A percentile compares a stretch with the other conserved stretches of the same genome.
Conservation (phyloP, 2,113 vertebrate genomes). For the Menidia beryllina region DNA sequence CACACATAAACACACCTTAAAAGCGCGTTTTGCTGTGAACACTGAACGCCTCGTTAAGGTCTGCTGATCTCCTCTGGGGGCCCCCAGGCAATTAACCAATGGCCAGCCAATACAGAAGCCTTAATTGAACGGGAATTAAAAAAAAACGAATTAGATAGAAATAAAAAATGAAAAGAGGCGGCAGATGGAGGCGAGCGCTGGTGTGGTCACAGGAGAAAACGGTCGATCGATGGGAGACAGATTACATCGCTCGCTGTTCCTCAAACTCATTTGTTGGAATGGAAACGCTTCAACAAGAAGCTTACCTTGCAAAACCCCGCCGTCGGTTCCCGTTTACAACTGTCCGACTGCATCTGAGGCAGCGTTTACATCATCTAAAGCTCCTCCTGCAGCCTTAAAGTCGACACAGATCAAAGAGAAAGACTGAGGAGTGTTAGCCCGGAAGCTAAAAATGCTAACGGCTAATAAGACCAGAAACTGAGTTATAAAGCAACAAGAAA, state of each 20-base stretch:
- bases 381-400: neutral
- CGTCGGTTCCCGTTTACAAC: too few species aligned
- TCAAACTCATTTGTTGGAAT: constrained; percentile 67
- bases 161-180: constrained; percentile 57
- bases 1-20: neutral
- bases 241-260: constrained; percentile 68
- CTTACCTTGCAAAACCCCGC: constrained; percentile 27
- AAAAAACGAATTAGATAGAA: constrained; percentile 53
- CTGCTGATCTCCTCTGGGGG: constrained; percentile 45
- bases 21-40: too few species aligned
- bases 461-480: too few species aligned
- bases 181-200: constrained; percentile 80
- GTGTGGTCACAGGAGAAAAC: constrained; percentile 78
- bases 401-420: neutral
- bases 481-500: too few species aligned
- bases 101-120: constrained; percentile 64
- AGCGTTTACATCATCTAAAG: neutral
- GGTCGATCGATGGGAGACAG: constrained; percentile 78
- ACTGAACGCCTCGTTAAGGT: constrained; percentile 54
- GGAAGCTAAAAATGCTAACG: too few species aligned
- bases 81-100: constrained; percentile 75
- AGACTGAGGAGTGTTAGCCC: neutral
- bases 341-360: constrained; percentile 10
- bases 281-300: constrained; percentile 58
- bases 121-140: constrained; percentile 80